Evolutionary conservation across 2,797 vertebrate species (phyloP).

Genomic region (Masticophis lateralis): DNA sequence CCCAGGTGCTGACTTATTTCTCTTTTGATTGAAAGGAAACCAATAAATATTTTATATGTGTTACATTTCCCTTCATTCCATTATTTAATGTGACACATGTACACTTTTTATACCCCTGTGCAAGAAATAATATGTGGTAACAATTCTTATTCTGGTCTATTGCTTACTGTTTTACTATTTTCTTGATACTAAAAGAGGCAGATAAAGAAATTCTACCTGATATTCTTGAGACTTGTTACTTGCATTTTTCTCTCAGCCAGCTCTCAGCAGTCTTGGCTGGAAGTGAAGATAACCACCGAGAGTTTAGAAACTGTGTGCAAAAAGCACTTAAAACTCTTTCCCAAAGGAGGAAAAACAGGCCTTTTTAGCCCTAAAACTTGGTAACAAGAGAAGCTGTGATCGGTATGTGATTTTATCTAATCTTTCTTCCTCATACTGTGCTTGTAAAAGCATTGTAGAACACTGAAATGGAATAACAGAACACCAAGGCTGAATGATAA

Average conservation of each 20-base stretch:
- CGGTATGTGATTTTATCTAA: slow-evolving; percentile 27
- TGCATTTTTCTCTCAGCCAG: not conserved
- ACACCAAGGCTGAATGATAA: slow-evolving; percentile 24
- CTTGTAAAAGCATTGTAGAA: slow-evolving; percentile 33
- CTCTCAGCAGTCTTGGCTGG: slow-evolving; percentile 6
- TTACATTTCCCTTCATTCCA: not conserved
- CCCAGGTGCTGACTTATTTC: not conserved
- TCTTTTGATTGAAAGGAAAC: not conserved
- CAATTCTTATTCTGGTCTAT: not conserved
- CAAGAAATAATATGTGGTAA: not conserved
- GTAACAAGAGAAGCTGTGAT: slow-evolving; percentile 34
- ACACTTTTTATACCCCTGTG: not conserved
- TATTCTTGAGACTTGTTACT: not conserved
- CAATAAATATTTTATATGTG: not conserved
- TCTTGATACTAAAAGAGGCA: not conserved
- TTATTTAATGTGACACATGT: not conserved
- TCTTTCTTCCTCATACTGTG: slow-evolving; percentile 26
- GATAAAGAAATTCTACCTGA: slow-evolving; percentile 3
- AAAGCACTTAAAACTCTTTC: slow-evolving; percentile 28
- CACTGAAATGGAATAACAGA: slow-evolving; percentile 27
- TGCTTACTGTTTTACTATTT: not conserved
- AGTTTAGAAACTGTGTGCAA: slow-evolving; percentile 11
- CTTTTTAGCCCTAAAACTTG: slow-evolving; percentile 11
- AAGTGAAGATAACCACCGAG: slow-evolving; percentile 15
- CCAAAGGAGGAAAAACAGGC: slow-evolving; percentile 21